Evolutionary conservation across 1,140 invertebrate species (phyloP), one percentile per base, ranked within the genome.

Genomic region (Cecropterus lyciades): DNA sequence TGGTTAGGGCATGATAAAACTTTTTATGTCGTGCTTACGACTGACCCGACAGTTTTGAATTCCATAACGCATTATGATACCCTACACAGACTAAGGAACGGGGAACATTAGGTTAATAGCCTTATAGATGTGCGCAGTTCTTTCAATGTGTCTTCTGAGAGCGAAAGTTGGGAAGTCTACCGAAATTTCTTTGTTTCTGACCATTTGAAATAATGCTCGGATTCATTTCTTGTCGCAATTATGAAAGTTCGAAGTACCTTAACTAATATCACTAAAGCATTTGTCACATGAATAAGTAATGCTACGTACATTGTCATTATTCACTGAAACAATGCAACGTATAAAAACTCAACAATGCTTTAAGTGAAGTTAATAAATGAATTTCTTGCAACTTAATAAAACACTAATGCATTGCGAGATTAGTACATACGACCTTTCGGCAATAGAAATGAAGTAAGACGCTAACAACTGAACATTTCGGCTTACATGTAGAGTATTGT

Each of bases 21-120:
- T 90, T 87, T 89, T 90, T 90, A 90, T 86, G 76, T 81, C 80
- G 77, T 85, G 75, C 77, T 85, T 90, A 88, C 80, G 81, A 79
- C 72, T 70, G 72, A 76, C 73, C 75, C 70, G 40, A 78, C 80
- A 82, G 76, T 84, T 84, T 79, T 73, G 71, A 74, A 79, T 80
- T 79, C 79, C 74, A 77, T 83, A 80, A 82, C 73, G 75, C 70
- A 69, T 75, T 72, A 67, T 71, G 69, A 69, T 73, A 69, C 67
- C 70, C 66, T 55, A 70, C 69, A 74, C 46, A 62, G 71, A 42
- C 48, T 67, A 70, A 3, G 55, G 64, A 37, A 56, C 53, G 37
- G 6, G 49, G 40, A 43, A 60, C 45, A 46, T 33, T 48, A 24
- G 24, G 57, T 60, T 60, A 60, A 60, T 48, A 48, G 57, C 45